Evolutionary conservation across 2,797 vertebrate species (phyloP), one percentile per base, ranked within the genome.

Genomic region (Pteronotus mesoamericanus): DNA sequence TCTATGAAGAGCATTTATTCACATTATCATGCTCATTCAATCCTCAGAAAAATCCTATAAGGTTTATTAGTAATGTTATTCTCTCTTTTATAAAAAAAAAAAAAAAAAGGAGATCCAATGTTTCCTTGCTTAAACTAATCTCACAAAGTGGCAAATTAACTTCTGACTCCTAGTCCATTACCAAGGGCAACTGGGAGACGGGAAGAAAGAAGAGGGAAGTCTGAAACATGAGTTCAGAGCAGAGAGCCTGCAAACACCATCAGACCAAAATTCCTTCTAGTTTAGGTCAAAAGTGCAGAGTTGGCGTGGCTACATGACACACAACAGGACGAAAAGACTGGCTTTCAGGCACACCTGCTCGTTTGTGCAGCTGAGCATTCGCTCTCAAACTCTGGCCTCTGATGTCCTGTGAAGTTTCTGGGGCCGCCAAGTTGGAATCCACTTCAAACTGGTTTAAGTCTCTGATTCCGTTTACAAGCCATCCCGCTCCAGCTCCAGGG

Each of bases 1-100:
- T 89, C 96, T 96, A 95, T 96, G 96, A 97, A 89, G 92, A 94
- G 59, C 86, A 95, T 94, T 97, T 86, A 92, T 77, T 94, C 79
- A 80, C 78, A 96, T 96, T 94, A 66, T 83, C 75, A 89, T 83
- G 82, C 84, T 94, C 90, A 96, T 51, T 95, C 78, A 94, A 51
- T 51, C 85, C 94, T 97, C 78, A 87, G 90, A 90, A 97, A 97
- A 95, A 92, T 74, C 88, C 82, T 96, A 34, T 79, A 89, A 92
- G 57, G 68, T 92, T 95, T 87, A 89, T 92, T 91, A 94, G 96
- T 90, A 94, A 86, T 96, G 86, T 95, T 95, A 95, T 96, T 92
- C 94, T 88, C 85, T 97, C 51, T 86, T 95, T 96, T 75, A 91
- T 90, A 88, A 94, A 95, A 87, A 69, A 61, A 97, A 93, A 21